A percentile compares a stretch with the other conserved stretches of the same genome.
Conservation (phyloP, 2,797 vertebrate genomes). For the Bryconaethiops microstoma region DNA sequence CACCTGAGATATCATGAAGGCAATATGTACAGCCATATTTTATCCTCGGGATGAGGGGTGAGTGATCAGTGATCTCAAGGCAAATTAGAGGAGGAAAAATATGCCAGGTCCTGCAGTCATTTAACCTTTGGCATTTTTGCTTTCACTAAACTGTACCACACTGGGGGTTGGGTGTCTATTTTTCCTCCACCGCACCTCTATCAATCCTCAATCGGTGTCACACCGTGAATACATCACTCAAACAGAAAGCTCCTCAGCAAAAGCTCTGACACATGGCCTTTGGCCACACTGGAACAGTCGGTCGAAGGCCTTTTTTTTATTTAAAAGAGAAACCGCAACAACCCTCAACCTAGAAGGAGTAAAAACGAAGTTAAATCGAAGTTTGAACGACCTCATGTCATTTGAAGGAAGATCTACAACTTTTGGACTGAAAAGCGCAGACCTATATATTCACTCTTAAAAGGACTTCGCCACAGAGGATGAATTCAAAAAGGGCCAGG, state of each 20-base stretch:
- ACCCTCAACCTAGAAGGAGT: constrained; percentile 39
- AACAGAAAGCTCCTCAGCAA: constrained; percentile 60
- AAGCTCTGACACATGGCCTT: constrained; percentile 51
- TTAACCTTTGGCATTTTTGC: constrained; percentile 71
- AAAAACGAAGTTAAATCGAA: constrained; percentile 45
- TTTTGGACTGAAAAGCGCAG: constrained; percentile 40
- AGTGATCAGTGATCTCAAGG: constrained; percentile 59
- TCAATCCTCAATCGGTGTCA: constrained; percentile 71
- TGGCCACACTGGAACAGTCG: constrained; percentile 45
- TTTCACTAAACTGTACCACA: constrained; percentile 67
- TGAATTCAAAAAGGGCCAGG: constrained; percentile 43
- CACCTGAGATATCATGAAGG: constrained; percentile 66
- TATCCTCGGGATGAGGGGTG: constrained; percentile 62
- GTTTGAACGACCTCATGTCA: constrained; percentile 43
- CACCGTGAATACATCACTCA: constrained; percentile 66
- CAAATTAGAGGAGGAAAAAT: constrained; percentile 63
- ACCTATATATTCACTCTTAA: constrained; percentile 44
- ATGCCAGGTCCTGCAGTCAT: constrained; percentile 68
- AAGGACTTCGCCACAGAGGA: constrained; percentile 26
- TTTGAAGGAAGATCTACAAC: constrained; percentile 32
- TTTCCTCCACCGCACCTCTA: constrained; percentile 67
- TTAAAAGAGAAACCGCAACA: constrained; percentile 46
- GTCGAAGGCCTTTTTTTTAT: constrained; percentile 26
- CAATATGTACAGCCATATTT: constrained; percentile 64
- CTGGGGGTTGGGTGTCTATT: constrained; percentile 73